Evolutionary conservation across 2,113 vertebrate species (phyloP), one percentile per base, ranked within the genome.

Genomic region (Laticauda laticaudata): DNA sequence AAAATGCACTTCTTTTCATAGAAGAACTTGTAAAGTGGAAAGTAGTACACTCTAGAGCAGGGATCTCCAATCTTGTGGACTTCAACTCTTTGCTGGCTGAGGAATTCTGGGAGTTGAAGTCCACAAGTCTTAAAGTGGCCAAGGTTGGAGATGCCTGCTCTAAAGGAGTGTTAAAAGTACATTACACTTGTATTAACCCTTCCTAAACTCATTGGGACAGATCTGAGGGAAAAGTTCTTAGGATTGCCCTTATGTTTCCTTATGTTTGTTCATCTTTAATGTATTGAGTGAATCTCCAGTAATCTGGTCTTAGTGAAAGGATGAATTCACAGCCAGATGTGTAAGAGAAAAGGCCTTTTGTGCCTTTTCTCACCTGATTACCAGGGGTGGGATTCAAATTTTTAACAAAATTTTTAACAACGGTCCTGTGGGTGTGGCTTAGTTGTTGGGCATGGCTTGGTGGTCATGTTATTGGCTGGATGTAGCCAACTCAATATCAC

Each of bases 301-400:
- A 97, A 94, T 96, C 94, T 96, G 92, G 55, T 95, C 53, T 95
- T 96, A 94, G 94, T 86, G 87, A 94, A 95, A 56, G 39, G 96
- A 95, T 88, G 86, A 94, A 93, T 55, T 96, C 45, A 95, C 96
- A 96, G 92, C 92, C 86, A 95, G 48, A 93, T 94, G 94, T 96
- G 57, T 87, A 92, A 94, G 85, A 94, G 93, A 94, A 95, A 94
- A 81, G 55, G 20, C 23, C 48, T 34, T 92, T 91, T 92, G 53
- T 92, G 90, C n/a, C 75, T 61, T 89, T 43, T 81, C 75, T 14
- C 14, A 1, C 14, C 21, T 4, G 64, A 51, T 48, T 48, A 21
- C 45, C 45, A 45, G 45, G 45, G 45, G 5, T 45, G 45, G 45
- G 45, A 45, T 45, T 45, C 45, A 45, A 45, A 45, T 45, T 45